phyloP scores from a whole-genome alignment of 2,797 vertebrate genomes.

The Sebastiscus tertius region DNA sequence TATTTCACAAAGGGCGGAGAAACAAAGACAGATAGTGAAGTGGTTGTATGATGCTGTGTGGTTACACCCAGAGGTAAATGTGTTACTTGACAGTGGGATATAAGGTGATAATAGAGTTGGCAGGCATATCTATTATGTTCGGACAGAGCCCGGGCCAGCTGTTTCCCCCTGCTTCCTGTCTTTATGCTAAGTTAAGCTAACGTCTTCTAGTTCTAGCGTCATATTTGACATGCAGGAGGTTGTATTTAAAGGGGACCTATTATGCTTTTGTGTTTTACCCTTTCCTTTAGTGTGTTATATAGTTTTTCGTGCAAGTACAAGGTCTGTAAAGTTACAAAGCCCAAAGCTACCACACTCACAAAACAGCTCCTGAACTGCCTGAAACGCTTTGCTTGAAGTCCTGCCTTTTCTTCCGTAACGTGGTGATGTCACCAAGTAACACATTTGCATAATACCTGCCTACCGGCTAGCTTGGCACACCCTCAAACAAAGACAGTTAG shows the following conservation, averaged over 20 bases:
- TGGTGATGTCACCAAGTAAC: too few relatives aligned
- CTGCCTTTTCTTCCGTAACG: too few relatives aligned
- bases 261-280: too few relatives aligned
- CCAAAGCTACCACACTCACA: too few relatives aligned
- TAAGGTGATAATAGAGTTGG: not conserved
- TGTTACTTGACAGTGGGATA: not conserved
- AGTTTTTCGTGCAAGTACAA: too few relatives aligned
- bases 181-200: not conserved
- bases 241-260: not conserved
- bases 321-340: too few relatives aligned
- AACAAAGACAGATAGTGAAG: not conserved
- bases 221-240: not conserved
- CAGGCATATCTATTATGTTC: not conserved
- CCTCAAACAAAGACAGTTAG: too few relatives aligned
- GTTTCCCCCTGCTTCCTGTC: not conserved
- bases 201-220: not conserved
- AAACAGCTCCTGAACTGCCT: too few relatives aligned
- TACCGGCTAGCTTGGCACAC: too few relatives aligned
- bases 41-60: not conserved
- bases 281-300: too few relatives aligned
- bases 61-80: slow-evolving; percentile 11
- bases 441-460: too few relatives aligned
- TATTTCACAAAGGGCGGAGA: not conserved
- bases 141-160: not conserved
- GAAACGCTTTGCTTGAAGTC: too few relatives aligned